Conservation (phyloP, 2,888 invertebrate genomes). For the Drosophila vallismaia region DNA sequence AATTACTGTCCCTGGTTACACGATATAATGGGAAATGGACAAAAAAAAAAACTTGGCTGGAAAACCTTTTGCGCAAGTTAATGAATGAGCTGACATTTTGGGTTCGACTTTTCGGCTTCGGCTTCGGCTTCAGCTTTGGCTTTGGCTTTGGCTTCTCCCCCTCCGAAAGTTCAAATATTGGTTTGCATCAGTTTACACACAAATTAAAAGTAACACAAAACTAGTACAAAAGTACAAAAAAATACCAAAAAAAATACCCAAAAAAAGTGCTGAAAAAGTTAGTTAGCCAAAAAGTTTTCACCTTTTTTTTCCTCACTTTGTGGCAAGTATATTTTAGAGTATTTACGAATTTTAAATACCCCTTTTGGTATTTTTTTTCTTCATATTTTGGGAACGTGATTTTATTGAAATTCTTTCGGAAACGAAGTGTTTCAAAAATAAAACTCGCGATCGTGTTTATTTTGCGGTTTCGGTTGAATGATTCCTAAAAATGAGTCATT, state of each 20-base stretch:
- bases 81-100: constrained; percentile 75
- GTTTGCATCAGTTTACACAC: constrained; percentile 72
- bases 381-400: constrained; percentile 17
- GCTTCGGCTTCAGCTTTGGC: too few relatives aligned
- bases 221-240: constrained; percentile 7
- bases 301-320: neutral
- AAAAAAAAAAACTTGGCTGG: constrained; percentile 29
- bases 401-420: neutral
- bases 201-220: constrained; percentile 62
- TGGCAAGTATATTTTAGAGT: neutral
- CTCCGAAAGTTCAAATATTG: constrained; percentile 70
- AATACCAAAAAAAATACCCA: constrained; percentile 9
- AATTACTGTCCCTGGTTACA: constrained; percentile 36
- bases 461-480: neutral
- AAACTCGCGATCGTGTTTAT: neutral
- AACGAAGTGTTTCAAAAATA: neutral
- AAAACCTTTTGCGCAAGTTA: constrained; percentile 65
- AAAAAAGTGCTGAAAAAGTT: constrained; percentile 31
- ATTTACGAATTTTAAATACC: neutral
- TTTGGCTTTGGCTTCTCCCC: neutral
- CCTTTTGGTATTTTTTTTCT: neutral
- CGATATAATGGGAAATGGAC: constrained; percentile 13
- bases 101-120: constrained; percentile 13
- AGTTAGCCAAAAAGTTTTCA: constrained; percentile 33
- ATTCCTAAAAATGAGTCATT: neutral